Evolutionary conservation across 2,113 vertebrate genomes (phyloP).

Genomic region (Heterocephalus glaber): DNA sequence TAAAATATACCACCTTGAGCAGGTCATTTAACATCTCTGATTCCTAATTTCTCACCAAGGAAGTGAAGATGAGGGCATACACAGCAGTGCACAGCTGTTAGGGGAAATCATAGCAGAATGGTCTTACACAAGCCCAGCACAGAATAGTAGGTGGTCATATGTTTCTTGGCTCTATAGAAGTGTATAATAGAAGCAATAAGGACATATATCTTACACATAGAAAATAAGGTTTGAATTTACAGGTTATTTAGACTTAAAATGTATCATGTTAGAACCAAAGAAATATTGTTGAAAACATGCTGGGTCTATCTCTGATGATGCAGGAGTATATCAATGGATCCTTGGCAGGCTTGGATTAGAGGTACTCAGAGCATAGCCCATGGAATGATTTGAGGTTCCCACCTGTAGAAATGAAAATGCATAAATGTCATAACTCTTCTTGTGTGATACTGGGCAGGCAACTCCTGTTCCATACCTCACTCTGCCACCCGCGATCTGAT

Average conservation of each 20-base stretch:
- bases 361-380: constrained; percentile 77
- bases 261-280: constrained; percentile 81
- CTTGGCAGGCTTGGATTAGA: constrained; percentile 85
- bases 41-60: constrained; percentile 24
- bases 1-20: background rate
- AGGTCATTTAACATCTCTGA: background rate
- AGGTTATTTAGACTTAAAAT: constrained; percentile 81
- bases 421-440: constrained; percentile 87
- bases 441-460: constrained; percentile 72
- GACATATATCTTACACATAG: constrained; percentile 71
- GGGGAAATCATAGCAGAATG: background rate
- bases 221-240: constrained; percentile 83
- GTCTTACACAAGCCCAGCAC: background rate
- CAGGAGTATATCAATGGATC: constrained; percentile 84
- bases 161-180: constrained; percentile 17
- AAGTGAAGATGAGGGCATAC: background rate
- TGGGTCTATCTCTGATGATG: constrained; percentile 78
- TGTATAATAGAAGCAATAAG: constrained; percentile 56
- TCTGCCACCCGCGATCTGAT: constrained; percentile 80
- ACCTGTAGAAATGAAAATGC: constrained; percentile 89
- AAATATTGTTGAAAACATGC: constrained; percentile 84
- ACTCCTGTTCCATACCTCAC: constrained; percentile 83
- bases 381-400: constrained; percentile 85
- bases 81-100: background rate
- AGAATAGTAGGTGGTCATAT: constrained; percentile 56